phyloP scores from a whole-genome alignment of 1,140 invertebrate species.

The Tetragnatha versicolor region DNA sequence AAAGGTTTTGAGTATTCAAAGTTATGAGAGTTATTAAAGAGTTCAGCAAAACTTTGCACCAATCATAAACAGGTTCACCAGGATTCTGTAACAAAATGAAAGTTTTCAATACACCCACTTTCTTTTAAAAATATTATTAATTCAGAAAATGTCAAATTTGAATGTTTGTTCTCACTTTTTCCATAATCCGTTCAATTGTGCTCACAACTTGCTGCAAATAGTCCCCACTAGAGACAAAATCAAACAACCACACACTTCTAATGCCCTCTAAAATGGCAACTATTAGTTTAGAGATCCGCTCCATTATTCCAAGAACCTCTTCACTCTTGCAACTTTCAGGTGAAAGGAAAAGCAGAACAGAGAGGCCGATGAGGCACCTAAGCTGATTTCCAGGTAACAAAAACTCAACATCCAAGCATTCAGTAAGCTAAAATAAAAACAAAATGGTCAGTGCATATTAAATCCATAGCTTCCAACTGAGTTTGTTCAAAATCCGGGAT shows the following conservation, averaged over 20 bases:
- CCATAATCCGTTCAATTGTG: not conserved
- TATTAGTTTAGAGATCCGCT: constrained; percentile 18
- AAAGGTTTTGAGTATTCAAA: no score
- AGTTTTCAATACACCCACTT: no score
- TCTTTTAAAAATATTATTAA: no score
- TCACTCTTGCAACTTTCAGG: not conserved
- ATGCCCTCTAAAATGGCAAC: constrained; percentile 34
- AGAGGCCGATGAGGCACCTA: constrained; percentile 37
- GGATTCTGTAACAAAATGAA: no score
- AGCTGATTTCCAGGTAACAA: constrained; percentile 54
- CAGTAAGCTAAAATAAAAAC: constrained; percentile 29
- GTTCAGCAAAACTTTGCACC: no score
- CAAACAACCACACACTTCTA: constrained; percentile 52
- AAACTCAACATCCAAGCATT: constrained; percentile 45
- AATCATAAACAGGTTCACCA: no score
- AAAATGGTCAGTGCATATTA: no score
- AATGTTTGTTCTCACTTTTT: no score
- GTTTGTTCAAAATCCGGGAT: no score
- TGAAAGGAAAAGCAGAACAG: constrained; percentile 27
- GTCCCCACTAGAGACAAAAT: constrained; percentile 23
- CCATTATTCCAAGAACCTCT: not conserved
- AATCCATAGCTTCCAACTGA: no score
- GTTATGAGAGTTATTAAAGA: no score
- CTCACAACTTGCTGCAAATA: constrained; percentile 23
- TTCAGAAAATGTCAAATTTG: no score